Evolutionary conservation across 92 coral and sea anemone genomes (phyloP).

Genomic region (Epizoanthus stellaris): DNA sequence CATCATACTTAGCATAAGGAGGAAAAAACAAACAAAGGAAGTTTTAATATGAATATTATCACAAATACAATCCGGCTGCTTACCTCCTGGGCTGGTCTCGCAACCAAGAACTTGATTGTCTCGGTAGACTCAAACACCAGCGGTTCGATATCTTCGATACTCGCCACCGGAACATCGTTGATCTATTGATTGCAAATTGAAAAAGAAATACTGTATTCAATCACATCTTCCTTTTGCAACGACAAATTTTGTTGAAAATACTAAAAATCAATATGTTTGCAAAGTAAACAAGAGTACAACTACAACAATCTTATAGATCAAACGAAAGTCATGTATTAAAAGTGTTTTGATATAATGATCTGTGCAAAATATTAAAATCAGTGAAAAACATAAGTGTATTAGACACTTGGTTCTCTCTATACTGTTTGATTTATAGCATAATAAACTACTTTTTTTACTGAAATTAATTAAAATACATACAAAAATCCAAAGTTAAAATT

Average conservation of each 20-base stretch:
- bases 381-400: too few relatives aligned
- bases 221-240: background rate
- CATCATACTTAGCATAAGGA: conserved; percentile 1
- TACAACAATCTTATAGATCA: too few relatives aligned
- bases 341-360: too few relatives aligned
- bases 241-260: background rate
- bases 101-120: conserved; percentile 93
- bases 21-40: background rate
- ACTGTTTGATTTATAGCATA: too few relatives aligned
- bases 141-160: conserved; percentile 86
- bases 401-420: too few relatives aligned
- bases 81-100: conserved; percentile 98
- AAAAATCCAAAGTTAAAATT: too few relatives aligned
- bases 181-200: conserved; percentile 61
- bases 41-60: conserved; percentile 3
- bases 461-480: too few relatives aligned
- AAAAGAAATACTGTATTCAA: background rate
- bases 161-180: conserved; percentile 85
- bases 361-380: too few relatives aligned
- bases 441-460: too few relatives aligned
- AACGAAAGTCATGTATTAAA: too few relatives aligned
- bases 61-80: background rate
- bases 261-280: background rate
- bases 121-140: conserved; percentile 84
- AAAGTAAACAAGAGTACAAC: background rate